A percentile compares a stretch with the other conserved stretches of the same genome.
phyloP scores from a whole-genome alignment of 2,888 invertebrate genomes.

The Drosophila rubida region DNA sequence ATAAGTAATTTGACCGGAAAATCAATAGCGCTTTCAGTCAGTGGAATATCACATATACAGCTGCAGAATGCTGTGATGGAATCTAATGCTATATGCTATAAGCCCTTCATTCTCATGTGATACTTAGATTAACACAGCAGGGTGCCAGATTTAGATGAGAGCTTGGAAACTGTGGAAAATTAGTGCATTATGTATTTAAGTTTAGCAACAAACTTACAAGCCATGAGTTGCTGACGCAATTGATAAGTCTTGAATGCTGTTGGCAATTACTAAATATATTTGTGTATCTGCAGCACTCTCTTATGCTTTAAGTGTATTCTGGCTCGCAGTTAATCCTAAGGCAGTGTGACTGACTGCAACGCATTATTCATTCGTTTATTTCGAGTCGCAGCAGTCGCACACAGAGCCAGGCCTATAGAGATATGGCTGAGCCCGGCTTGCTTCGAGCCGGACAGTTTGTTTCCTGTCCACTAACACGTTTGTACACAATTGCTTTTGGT shows the following conservation, averaged over 20 bases:
- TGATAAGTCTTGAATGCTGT: neutral
- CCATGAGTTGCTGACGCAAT: neutral
- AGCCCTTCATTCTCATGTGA: neutral
- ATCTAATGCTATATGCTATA: too few species aligned
- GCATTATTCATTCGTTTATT: conserved; percentile 5
- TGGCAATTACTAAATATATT: neutral
- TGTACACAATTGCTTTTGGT: conserved; percentile 48
- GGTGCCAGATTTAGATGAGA: neutral
- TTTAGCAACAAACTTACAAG: neutral
- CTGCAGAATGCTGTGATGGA: too few species aligned
- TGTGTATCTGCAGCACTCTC: neutral
- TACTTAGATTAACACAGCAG: neutral
- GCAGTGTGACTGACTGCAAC: neutral
- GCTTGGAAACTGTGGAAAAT: too few species aligned
- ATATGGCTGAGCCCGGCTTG: conserved; percentile 10
- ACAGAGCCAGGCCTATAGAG: neutral
- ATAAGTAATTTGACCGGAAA: too few species aligned
- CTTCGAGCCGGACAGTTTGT: conserved; percentile 43
- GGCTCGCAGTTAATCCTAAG: neutral
- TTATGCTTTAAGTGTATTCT: too few species aligned
- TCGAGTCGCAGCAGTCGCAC: conserved; percentile 8
- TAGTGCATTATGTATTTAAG: too few species aligned
- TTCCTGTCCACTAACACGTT: conserved; percentile 53
- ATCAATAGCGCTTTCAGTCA: too few species aligned
- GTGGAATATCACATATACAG: too few species aligned